phyloP scores from a whole-genome alignment of 2,888 invertebrate genomes.

The Chloromyia formosa region DNA sequence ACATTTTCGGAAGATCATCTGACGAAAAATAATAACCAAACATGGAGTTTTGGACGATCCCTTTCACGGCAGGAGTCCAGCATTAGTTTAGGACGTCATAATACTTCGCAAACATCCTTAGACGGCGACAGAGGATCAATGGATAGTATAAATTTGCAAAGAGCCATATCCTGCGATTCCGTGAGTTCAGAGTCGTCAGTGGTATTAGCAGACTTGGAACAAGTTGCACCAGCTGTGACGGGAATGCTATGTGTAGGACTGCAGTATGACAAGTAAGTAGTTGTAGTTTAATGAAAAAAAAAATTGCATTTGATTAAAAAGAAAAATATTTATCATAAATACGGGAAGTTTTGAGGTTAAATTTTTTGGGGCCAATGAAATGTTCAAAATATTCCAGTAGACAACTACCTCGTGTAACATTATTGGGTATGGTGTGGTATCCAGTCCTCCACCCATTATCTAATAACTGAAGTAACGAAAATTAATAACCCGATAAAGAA shows the following conservation, averaged over 20 bases:
- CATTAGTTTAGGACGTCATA: constrained; percentile 58
- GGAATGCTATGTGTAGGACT: constrained; percentile 80
- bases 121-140: constrained; percentile 55
- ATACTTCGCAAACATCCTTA: constrained; percentile 57
- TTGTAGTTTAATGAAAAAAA: too few species aligned
- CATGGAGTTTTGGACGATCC: constrained; percentile 60
- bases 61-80: constrained; percentile 59
- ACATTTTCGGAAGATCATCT: constrained; percentile 63
- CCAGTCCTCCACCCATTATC: too few species aligned
- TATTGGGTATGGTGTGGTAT: too few species aligned
- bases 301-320: too few species aligned
- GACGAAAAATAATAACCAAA: constrained; percentile 53
- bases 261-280: constrained; percentile 79
- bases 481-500: too few species aligned
- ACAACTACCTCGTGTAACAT: too few species aligned
- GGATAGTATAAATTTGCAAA: constrained; percentile 59
- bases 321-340: too few species aligned
- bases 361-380: too few species aligned
- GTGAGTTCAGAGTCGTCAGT: constrained; percentile 83
- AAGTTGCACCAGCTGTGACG: constrained; percentile 74
- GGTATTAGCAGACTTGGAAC: constrained; percentile 74
- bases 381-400: too few species aligned
- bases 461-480: too few species aligned
- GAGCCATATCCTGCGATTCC: constrained; percentile 82
- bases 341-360: too few species aligned